Percentiles rank a stretch among this genome's conserved stretches.
phyloP scores from a whole-genome alignment of 2,113 vertebrate species.

The Crotalus viridis region DNA sequence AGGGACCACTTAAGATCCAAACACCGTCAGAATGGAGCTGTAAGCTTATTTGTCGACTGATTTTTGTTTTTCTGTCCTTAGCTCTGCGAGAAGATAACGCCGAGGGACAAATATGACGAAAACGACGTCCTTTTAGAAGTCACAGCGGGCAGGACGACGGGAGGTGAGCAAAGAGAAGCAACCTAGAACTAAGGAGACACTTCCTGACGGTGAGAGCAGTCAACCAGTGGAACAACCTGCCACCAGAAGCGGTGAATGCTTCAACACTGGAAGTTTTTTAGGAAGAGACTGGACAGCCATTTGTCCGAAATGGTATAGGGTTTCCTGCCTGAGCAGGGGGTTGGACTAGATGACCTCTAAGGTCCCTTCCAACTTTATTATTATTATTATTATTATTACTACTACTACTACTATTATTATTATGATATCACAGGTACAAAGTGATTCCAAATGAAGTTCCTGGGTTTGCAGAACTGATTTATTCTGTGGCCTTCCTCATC shows the following conservation, averaged over 20 bases:
- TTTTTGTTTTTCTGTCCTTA: conserved; percentile 49
- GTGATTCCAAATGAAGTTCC: conserved; percentile 25
- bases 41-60: conserved; percentile 17
- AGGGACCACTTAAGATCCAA: neutral
- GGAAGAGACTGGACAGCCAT: too few relatives aligned
- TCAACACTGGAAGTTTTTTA: too few relatives aligned
- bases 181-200: too few relatives aligned
- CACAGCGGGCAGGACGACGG: conserved; percentile 90
- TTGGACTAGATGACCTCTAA: too few relatives aligned
- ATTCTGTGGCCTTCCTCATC: conserved; percentile 11
- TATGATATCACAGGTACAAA: conserved; percentile 30
- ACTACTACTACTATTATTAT: too few relatives aligned
- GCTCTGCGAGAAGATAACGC: conserved; percentile 82
- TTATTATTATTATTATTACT: too few relatives aligned
- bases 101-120: conserved; percentile 79
- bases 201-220: too few relatives aligned
- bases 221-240: too few relatives aligned
- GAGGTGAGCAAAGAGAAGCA: conserved; percentile 76
- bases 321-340: too few relatives aligned
- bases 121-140: conserved; percentile 85
- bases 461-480: conserved; percentile 42
- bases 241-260: too few relatives aligned
- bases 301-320: too few relatives aligned
- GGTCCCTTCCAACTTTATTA: too few relatives aligned
- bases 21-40: neutral